Evolutionary conservation across 2,888 invertebrate species (phyloP).

Genomic region (Caenorhabditis doughertyi): DNA sequence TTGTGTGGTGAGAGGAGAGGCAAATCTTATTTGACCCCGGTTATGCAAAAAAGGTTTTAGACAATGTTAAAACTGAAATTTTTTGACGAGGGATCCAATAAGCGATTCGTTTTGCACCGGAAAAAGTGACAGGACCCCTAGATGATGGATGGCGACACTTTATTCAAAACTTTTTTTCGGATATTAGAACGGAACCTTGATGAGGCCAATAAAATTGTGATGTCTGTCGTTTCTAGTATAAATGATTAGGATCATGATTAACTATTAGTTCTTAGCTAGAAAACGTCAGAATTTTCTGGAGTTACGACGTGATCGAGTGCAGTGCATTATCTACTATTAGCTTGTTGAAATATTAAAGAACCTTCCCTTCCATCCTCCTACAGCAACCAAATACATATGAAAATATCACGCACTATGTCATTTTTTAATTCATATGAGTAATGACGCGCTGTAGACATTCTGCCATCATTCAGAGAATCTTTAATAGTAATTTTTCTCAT

Average conservation of each 20-base stretch:
- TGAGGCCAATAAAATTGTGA: constrained; percentile 7
- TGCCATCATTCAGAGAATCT: constrained; percentile 10
- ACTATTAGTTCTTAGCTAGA: neutral
- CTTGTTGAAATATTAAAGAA: constrained; percentile 50
- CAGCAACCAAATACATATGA: constrained; percentile 22
- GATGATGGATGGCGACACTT: constrained; percentile 27
- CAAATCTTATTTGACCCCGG: constrained; percentile 23
- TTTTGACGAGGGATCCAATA: neutral
- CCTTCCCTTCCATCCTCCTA: neutral
- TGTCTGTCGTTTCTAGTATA: constrained; percentile 15
- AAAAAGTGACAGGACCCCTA: constrained; percentile 8
- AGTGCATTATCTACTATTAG: constrained; percentile 54
- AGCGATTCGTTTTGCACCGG: neutral
- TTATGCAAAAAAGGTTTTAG: constrained; percentile 20
- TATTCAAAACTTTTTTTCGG: neutral
- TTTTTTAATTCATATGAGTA: constrained; percentile 29
- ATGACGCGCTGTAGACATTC: constrained; percentile 9
- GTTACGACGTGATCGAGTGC: constrained; percentile 17
- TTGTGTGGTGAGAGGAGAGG: too few relatives aligned
- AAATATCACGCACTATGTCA: constrained; percentile 45
- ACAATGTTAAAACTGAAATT: neutral
- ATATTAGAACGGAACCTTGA: too few relatives aligned
- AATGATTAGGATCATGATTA: neutral
- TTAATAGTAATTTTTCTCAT: too few relatives aligned
- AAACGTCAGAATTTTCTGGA: constrained; percentile 34